Base-by-base conservation (phyloP, 1,140 invertebrate species). In the Bathynomus jamesi region DNA sequence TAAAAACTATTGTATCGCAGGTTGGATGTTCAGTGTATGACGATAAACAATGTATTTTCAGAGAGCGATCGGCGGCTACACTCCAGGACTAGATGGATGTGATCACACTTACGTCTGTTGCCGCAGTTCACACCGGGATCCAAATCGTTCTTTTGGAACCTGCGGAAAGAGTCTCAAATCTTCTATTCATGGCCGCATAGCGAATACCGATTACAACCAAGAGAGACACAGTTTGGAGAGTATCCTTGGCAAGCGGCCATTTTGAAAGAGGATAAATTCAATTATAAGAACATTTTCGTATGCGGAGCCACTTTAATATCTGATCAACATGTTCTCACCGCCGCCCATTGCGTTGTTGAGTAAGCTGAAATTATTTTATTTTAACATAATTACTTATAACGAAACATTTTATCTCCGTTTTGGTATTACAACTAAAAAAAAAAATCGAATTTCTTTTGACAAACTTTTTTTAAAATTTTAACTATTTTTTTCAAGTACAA, bases 231-330 rank as follows among this genome's bases (percentile, higher is more conserved):
- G 28, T 78, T 78, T 70, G 86, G 91, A 73, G 92, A 95, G 84
- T 95, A 94, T 79, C 92, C 92, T 7, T 95, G 92, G 92, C 92
- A 95, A 85, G 92, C 89, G 0, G 93, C 92, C 60, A 93, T 95
- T 72, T 81, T 95, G 78, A 95, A 94, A 80, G 94, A 93, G 81
- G 92, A 95, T 77, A 94, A 93, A 80, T 92, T 94, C 78, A 89
- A 90, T 24, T 89, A 90, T 79, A 92, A 94, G 80, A 93, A 91
- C 72, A 89, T 94, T 21, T 95, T 94, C 78, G 90, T 94, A 17
- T 95, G 93, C 79, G 93, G 92, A 74, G 93, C 92, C 73, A 92
- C 92, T 17, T 83, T 95, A 3, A 91, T 95, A 77, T 91, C 93
- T 79, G 82, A 87, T 27, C 85, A 88, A 40, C 91, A 94, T 80